Conservation (phyloP, 1,140 invertebrate genomes). For the Drosophila kurseongensis region DNA sequence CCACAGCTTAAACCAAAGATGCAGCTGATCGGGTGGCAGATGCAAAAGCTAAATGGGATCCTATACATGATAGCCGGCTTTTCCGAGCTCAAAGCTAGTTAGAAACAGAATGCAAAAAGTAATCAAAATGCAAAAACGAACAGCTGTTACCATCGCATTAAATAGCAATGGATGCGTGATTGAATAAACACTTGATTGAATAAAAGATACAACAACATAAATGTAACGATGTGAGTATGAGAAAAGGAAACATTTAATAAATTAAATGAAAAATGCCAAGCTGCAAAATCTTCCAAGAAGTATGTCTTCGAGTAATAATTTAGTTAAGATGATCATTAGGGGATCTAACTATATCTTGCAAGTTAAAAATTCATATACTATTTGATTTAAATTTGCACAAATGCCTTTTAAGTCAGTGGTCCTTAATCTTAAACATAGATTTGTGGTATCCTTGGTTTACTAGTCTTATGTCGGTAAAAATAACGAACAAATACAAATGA, state of each 20-base stretch:
- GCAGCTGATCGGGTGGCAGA: slow-evolving; percentile 14
- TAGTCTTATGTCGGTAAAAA: not conserved
- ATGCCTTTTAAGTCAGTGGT: too few relatives aligned
- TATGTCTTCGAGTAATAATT: too few relatives aligned
- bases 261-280: slow-evolving; percentile 5
- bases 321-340: too few relatives aligned
- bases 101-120: slow-evolving; percentile 46
- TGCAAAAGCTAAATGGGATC: slow-evolving; percentile 22
- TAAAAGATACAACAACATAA: slow-evolving; percentile 3
- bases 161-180: not conserved
- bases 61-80: slow-evolving; percentile 2
- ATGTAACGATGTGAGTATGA: slow-evolving; percentile 7
- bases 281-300: not conserved
- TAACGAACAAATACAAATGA: not conserved
- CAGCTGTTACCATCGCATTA: slow-evolving; percentile 22
- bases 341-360: too few relatives aligned
- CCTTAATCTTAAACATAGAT: too few relatives aligned
- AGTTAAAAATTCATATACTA: too few relatives aligned
- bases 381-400: too few relatives aligned
- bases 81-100: slow-evolving; percentile 11
- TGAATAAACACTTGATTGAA: not conserved
- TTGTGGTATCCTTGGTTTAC: too few relatives aligned
- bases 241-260: slow-evolving; percentile 1
- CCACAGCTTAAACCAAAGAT: slow-evolving; percentile 5
- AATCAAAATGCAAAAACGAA: slow-evolving; percentile 45